A percentile compares a stretch with the other conserved stretches of the same genome.
Evolutionary conservation across 92 coral and sea anemone genomes (phyloP).

Genomic region (Phenganax marumi): DNA sequence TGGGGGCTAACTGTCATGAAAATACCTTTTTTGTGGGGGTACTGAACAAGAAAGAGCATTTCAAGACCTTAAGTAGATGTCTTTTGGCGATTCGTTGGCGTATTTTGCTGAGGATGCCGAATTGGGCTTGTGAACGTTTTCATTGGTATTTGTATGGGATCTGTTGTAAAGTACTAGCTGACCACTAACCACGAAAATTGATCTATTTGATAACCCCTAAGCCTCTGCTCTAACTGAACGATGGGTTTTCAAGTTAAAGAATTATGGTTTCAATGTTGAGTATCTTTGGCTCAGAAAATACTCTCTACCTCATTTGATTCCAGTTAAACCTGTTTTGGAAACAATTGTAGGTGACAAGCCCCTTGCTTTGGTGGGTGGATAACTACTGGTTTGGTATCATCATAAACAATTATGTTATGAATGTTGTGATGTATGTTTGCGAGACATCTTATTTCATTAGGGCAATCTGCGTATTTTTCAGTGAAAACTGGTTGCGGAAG

Average conservation of each 20-base stretch:
- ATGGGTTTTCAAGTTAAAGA: conserved; percentile 57
- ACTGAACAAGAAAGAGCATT: conserved; percentile 34
- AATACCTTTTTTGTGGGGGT: conserved; percentile 25
- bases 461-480: too few species aligned
- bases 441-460: too few species aligned
- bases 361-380: too few species aligned
- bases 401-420: too few species aligned
- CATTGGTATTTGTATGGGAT: conserved; percentile 38
- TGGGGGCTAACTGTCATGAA: neutral
- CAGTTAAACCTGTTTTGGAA: neutral
- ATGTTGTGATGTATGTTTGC: too few species aligned
- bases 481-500: too few species aligned
- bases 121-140: conserved; percentile 48
- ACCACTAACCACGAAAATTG: conserved; percentile 46
- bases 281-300: conserved; percentile 38
- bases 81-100: conserved; percentile 36
- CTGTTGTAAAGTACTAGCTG: conserved; percentile 30
- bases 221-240: conserved; percentile 49
- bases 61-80: conserved; percentile 39
- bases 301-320: conserved; percentile 40
- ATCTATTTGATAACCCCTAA: conserved; percentile 35
- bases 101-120: conserved; percentile 46
- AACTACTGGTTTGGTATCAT: too few species aligned
- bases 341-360: conserved; percentile 54
- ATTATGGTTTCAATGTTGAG: conserved; percentile 48